Percentiles rank a stretch among this genome's conserved stretches.
Evolutionary conservation across 2,113 vertebrate species (phyloP).

Genomic region (Xenopus borealis): DNA sequence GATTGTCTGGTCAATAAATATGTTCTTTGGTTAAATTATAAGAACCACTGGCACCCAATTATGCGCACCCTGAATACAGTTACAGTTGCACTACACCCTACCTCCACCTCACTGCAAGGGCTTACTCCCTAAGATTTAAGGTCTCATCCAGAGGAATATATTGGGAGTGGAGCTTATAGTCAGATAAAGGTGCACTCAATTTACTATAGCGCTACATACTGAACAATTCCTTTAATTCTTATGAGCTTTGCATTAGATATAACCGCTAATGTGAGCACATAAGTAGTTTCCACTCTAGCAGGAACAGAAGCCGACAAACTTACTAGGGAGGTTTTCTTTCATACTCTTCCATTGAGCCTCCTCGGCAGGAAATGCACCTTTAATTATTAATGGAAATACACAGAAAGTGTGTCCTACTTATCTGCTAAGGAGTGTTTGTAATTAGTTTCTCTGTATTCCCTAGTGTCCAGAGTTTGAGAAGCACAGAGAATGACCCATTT

Average conservation of each 20-base stretch:
- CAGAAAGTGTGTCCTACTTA: constrained; percentile 10
- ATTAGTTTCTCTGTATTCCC: not conserved
- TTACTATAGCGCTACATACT: too few species aligned
- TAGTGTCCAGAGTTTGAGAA: not conserved
- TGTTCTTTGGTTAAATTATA: too few species aligned
- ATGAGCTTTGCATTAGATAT: constrained; percentile 6
- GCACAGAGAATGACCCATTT: not conserved
- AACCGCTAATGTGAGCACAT: not conserved
- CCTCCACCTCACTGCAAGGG: too few species aligned
- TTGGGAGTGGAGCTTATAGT: too few species aligned
- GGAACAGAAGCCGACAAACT: not conserved
- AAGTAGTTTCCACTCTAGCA: not conserved
- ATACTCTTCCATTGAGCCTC: not conserved
- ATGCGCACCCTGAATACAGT: too few species aligned
- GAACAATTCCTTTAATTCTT: too few species aligned
- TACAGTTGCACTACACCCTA: too few species aligned
- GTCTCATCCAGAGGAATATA: too few species aligned
- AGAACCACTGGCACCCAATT: too few species aligned
- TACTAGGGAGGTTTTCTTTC: not conserved
- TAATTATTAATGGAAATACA: constrained; percentile 24
- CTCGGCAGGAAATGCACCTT: not conserved
- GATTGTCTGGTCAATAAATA: too few species aligned
- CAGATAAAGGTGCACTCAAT: too few species aligned
- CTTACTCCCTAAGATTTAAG: too few species aligned
- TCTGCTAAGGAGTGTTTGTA: constrained; percentile 1